Evolutionary conservation across 2,888 invertebrate species (phyloP).

Genomic region (Tuberolachnus salignus): DNA sequence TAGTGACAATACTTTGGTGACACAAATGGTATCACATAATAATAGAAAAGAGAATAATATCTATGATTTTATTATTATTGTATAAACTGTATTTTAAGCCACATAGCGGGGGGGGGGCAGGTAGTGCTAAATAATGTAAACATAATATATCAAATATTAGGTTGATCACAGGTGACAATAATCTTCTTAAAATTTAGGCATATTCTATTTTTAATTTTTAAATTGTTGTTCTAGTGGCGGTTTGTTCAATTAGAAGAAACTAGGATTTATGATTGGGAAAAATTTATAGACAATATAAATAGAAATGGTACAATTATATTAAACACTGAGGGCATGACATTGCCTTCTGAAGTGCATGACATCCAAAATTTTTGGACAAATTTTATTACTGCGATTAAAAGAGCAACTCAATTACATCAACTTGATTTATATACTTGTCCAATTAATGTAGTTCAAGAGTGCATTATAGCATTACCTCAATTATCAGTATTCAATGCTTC

Average conservation of each 20-base stretch:
- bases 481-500: slow-evolving; percentile 74
- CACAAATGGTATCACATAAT: no score
- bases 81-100: no score
- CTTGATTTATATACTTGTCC: slow-evolving; percentile 76
- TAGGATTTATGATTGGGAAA: slow-evolving; percentile 79
- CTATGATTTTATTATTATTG: no score
- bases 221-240: slow-evolving; percentile 68
- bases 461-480: slow-evolving; percentile 70
- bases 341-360: slow-evolving; percentile 67
- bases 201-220: no score
- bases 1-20: no score
- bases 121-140: no score
- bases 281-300: slow-evolving; percentile 73
- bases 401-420: slow-evolving; percentile 67
- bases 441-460: slow-evolving; percentile 72
- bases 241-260: slow-evolving; percentile 85
- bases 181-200: no score
- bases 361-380: slow-evolving; percentile 74
- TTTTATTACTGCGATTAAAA: slow-evolving; percentile 71
- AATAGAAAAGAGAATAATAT: no score
- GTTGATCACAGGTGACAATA: no score
- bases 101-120: no score
- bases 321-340: slow-evolving; percentile 80
- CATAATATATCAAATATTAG: no score
- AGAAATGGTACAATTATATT: slow-evolving; percentile 77